A percentile compares a stretch with the other conserved stretches of the same genome.
phyloP scores from a whole-genome alignment of 2,888 invertebrate species.

The Tenthredo mesomela region DNA sequence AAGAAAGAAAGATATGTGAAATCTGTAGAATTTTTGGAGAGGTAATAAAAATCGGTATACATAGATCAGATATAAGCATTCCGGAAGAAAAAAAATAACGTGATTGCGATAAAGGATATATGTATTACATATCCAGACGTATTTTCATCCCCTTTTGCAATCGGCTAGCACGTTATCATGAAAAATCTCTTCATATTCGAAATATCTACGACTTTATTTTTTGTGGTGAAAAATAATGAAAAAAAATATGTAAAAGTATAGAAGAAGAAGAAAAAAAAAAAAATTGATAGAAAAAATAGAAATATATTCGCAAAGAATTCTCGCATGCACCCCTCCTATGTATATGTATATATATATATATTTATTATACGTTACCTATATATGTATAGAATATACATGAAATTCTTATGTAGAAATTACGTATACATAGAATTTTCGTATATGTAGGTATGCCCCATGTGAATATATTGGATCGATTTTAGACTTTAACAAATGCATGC shows the following conservation, averaged over 20 bases:
- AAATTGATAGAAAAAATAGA: not conserved
- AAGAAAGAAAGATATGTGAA: not conserved
- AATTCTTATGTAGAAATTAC: slow-evolving; percentile 3
- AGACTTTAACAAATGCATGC: slow-evolving; percentile 24
- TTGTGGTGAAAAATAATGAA: not conserved
- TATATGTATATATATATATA: not conserved
- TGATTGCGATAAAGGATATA: not conserved
- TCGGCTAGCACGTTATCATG: not conserved
- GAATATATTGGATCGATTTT: slow-evolving; percentile 33
- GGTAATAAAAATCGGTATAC: not conserved
- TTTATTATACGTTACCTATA: not conserved
- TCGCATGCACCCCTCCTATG: not conserved
- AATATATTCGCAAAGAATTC: not conserved
- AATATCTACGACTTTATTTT: not conserved
- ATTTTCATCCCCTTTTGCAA: not conserved
- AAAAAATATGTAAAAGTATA: too few relatives aligned
- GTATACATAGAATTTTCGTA: not conserved
- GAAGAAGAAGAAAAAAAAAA: not conserved
- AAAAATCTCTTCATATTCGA: slow-evolving; percentile 22
- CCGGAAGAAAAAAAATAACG: not conserved
- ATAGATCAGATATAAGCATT: not conserved
- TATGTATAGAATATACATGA: not conserved
- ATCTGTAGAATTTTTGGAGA: not conserved
- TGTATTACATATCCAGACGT: not conserved
- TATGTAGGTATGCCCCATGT: not conserved